These are phyloP conservation scores for Sesamia inferens DNA, from an alignment of 2,888 invertebrate genomes.

Conservation along the genomic window DNA sequence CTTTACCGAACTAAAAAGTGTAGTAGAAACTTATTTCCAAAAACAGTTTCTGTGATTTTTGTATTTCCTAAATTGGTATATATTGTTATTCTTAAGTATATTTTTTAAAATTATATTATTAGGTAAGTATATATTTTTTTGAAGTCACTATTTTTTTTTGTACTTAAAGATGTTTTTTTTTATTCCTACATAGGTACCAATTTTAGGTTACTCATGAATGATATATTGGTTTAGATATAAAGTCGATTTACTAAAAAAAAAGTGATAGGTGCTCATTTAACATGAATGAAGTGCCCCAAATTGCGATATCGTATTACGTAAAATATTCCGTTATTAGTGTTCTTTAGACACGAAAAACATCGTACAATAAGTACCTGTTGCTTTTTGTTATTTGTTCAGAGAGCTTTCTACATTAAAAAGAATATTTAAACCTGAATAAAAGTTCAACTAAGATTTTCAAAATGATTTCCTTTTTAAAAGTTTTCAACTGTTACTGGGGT, in stretches of 20 bases:
- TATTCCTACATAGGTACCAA: not conserved
- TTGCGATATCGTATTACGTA: conserved; percentile 22
- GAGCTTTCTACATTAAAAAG: conserved; percentile 43
- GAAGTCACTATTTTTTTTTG: too few species aligned
- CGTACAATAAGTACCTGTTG: conserved; percentile 35
- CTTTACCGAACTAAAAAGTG: too few species aligned
- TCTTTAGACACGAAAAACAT: conserved; percentile 33
- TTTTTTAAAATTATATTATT: too few species aligned
- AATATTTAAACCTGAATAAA: conserved; percentile 46
- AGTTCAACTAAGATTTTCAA: conserved; percentile 22
- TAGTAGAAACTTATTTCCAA: too few species aligned
- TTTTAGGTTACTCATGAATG: not conserved
- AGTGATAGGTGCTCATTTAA: conserved; percentile 17
- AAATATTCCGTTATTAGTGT: conserved; percentile 32
- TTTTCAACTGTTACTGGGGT: conserved; percentile 41
- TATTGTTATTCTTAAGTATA: too few species aligned
- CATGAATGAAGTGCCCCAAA: conserved; percentile 19
- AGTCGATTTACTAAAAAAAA: conserved; percentile 14
- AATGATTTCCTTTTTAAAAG: conserved; percentile 36
- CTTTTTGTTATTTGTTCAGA: conserved; percentile 20
- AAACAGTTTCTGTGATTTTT: too few species aligned
- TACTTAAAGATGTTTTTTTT: too few species aligned
- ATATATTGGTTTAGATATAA: not conserved
- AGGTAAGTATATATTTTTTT: too few species aligned
- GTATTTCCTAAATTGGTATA: too few species aligned